Conservation (phyloP, 2,113 vertebrate species). For the Lagopus leucura region DNA sequence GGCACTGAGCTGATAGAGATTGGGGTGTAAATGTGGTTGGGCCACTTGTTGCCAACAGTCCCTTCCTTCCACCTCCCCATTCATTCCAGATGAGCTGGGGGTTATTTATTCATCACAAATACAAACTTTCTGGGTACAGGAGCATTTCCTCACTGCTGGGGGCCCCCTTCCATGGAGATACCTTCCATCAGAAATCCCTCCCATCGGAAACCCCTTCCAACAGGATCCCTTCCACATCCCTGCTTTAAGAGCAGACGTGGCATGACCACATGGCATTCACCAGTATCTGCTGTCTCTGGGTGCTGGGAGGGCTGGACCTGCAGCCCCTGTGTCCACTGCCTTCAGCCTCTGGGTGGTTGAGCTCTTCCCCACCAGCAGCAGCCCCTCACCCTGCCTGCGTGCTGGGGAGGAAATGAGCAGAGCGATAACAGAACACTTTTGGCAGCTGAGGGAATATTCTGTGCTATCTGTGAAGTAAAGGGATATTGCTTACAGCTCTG, state of each 20-base stretch:
- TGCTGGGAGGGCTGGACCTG: not conserved
- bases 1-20: rapidly evolving
- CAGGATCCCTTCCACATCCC: no score
- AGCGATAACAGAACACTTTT: conserved; percentile 32
- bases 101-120: rapidly evolving
- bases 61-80: not conserved
- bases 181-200: no score
- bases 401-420: conserved; percentile 65
- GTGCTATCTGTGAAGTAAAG: not conserved
- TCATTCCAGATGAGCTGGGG: not conserved
- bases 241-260: no score
- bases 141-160: not conserved
- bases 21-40: rapidly evolving
- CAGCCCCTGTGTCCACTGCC: not conserved
- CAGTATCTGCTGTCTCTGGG: not conserved
- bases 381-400: not conserved
- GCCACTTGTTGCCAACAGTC: rapidly evolving
- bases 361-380: not conserved
- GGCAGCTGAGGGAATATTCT: not conserved
- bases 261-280: no score
- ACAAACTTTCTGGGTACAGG: rapidly evolving
- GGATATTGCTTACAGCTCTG: conserved; percentile 3
- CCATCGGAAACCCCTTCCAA: no score
- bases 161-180: no score
- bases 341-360: not conserved